Evolutionary conservation across 2,888 invertebrate genomes (phyloP).

Genomic region (Pristionchus exspectatus): DNA sequence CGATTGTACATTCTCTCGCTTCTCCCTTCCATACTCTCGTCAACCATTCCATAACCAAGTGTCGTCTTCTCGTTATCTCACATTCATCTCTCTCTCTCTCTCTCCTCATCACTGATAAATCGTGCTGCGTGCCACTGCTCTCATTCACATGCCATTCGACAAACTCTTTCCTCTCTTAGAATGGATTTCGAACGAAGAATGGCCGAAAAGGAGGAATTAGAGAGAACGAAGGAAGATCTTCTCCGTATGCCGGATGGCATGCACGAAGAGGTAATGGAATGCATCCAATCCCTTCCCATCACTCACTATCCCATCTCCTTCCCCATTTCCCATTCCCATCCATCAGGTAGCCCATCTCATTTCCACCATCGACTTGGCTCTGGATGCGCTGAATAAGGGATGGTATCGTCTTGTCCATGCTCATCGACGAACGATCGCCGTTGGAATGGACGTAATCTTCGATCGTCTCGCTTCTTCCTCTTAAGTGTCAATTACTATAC

Average conservation of each 20-base stretch:
- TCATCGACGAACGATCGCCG: conserved; percentile 16
- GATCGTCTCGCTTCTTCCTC: conserved; percentile 10
- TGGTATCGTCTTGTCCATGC: conserved; percentile 1
- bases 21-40: not conserved
- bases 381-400: not conserved
- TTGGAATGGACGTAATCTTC: conserved; percentile 38
- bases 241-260: conserved; percentile 37
- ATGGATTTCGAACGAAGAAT: not conserved
- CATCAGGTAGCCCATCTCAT: conserved; percentile 14
- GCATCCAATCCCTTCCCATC: not conserved
- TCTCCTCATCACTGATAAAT: conserved; percentile 18
- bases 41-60: conserved; percentile 18
- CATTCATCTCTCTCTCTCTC: not conserved
- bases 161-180: not conserved
- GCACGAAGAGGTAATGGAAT: conserved; percentile 37
- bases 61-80: conserved; percentile 19
- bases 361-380: conserved; percentile 19
- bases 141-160: not conserved
- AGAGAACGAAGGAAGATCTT: conserved; percentile 13
- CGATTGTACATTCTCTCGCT: not conserved
- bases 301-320: not conserved
- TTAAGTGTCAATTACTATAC: not conserved
- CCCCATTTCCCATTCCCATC: not conserved
- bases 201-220: conserved; percentile 22
- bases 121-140: not conserved